A percentile compares a stretch with the other conserved stretches of the same genome.
These are phyloP conservation scores for Mungos mungo DNA, from an alignment of 2,113 vertebrate genomes.

Conservation along the genomic window DNA sequence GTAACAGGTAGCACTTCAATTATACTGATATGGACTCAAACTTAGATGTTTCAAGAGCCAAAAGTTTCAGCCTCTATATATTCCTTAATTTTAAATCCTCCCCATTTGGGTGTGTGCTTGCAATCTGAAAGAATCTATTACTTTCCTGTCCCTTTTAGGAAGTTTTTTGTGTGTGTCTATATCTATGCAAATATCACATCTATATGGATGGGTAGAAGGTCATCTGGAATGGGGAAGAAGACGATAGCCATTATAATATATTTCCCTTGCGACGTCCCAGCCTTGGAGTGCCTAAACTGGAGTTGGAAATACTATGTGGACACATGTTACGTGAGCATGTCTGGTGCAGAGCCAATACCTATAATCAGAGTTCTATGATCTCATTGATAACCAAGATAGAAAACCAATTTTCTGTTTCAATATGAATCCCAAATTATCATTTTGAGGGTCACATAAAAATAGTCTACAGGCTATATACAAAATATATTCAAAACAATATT, in stretches of 20 bases:
- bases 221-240: not conserved
- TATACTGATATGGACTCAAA: not conserved
- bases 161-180: not conserved
- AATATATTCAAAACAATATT: not conserved
- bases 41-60: not conserved
- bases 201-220: not conserved
- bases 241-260: not conserved
- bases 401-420: constrained; percentile 20
- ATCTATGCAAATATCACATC: not conserved
- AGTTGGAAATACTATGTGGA: not conserved
- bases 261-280: not conserved
- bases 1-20: not conserved
- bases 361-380: not conserved
- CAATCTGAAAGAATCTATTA: not conserved
- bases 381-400: not conserved
- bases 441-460: not conserved
- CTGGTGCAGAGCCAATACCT: not conserved
- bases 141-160: not conserved
- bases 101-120: not conserved
- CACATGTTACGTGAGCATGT: not conserved
- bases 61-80: not conserved
- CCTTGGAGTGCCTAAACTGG: not conserved
- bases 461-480: not conserved
- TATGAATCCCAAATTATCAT: not conserved
- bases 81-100: not conserved